Percentiles rank a stretch among this genome's conserved stretches.
Evolutionary conservation across 1,140 invertebrate genomes (phyloP).

Genomic region (Trichogramma pretiosum): DNA sequence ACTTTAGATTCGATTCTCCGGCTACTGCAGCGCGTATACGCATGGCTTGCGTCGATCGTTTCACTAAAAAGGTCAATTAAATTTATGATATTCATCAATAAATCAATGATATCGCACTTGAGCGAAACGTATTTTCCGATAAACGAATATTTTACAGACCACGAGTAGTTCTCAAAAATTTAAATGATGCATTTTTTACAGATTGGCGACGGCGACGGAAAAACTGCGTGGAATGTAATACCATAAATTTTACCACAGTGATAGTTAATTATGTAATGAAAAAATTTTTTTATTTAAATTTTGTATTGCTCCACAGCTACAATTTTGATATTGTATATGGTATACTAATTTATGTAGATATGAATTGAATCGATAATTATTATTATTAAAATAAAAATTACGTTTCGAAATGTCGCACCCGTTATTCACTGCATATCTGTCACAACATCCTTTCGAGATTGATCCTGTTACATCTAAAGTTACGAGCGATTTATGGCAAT

Average conservation of each 20-base stretch:
- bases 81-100: neutral
- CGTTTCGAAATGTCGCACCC: too few species aligned
- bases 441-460: too few species aligned
- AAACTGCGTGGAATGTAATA: constrained; percentile 22
- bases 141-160: neutral
- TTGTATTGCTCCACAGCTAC: too few species aligned
- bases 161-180: neutral
- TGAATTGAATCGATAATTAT: too few species aligned
- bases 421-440: too few species aligned
- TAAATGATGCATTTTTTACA: constrained; percentile 12
- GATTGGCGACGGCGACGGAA: constrained; percentile 16
- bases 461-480: too few species aligned
- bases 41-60: constrained; percentile 78
- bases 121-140: neutral
- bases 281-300: too few species aligned
- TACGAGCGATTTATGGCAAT: too few species aligned
- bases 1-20: constrained; percentile 73
- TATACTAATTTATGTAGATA: too few species aligned
- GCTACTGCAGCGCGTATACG: constrained; percentile 82
- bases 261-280: neutral
- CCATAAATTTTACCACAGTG: neutral
- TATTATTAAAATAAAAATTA: too few species aligned
- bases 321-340: too few species aligned
- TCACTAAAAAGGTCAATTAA: constrained; percentile 61
- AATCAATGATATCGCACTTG: neutral